Conservation (phyloP, 2,797 vertebrate genomes). For the Glossophaga mutica region DNA sequence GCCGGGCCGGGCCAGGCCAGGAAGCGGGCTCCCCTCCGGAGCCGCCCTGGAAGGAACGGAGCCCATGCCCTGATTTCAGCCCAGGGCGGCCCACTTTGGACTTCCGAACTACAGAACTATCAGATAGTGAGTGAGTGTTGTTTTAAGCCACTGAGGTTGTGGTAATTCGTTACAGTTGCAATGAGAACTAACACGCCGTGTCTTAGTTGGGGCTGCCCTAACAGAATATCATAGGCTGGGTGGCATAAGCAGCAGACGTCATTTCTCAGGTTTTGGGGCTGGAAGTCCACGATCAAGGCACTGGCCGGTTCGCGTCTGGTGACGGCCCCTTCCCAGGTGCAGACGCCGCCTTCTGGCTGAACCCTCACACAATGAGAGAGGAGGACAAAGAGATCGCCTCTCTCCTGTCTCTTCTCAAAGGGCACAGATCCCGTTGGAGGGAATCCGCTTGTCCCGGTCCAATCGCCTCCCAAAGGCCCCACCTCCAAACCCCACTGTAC, state of each 20-base stretch:
- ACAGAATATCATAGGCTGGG: too few relatives aligned
- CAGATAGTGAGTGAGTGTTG: not conserved
- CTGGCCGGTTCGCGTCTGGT: fast-evolving
- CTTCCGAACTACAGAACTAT: not conserved
- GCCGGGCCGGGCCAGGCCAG: too few relatives aligned
- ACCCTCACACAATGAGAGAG: not conserved
- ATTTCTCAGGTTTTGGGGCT: too few relatives aligned
- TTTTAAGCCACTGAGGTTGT: not conserved
- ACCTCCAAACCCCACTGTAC: not conserved
- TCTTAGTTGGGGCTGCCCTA: not conserved
- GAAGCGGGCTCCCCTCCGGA: not conserved
- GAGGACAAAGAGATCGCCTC: not conserved
- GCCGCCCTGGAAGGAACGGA: not conserved
- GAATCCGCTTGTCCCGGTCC: too few relatives aligned
- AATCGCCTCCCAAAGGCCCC: not conserved
- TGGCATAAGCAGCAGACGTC: fast-evolving
- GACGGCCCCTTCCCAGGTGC: too few relatives aligned
- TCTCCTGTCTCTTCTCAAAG: not conserved
- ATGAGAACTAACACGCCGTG: not conserved
- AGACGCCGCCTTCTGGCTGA: not conserved
- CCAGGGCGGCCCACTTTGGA: not conserved
- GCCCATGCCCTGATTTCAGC: not conserved
- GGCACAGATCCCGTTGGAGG: not conserved
- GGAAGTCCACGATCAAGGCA: not conserved
- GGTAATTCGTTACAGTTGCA: not conserved